phyloP scores from a whole-genome alignment of 2,888 invertebrate species.

The Acrobasis consociella region DNA sequence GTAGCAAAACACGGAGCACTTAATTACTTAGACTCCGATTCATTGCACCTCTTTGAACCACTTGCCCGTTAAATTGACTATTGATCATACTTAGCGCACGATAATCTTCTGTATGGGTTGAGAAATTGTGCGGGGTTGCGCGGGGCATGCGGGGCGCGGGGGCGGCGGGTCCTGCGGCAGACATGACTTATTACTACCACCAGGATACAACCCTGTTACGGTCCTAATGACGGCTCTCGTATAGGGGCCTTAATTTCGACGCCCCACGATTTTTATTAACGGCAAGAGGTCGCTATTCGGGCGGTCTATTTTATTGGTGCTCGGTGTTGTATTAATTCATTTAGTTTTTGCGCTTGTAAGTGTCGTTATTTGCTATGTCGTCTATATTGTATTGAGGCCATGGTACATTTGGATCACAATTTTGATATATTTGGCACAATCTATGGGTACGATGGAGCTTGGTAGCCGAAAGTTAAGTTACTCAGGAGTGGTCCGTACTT shows the following conservation, averaged over 20 bases:
- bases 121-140: slow-evolving; percentile 62
- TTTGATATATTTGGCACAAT: too few relatives aligned
- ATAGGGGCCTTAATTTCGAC: slow-evolving; percentile 78
- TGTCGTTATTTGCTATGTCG: slow-evolving; percentile 30
- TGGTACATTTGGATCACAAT: background rate
- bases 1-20: background rate
- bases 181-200: slow-evolving; percentile 81
- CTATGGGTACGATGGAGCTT: too few relatives aligned
- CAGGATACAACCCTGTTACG: slow-evolving; percentile 81
- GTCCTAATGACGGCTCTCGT: slow-evolving; percentile 78
- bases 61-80: slow-evolving; percentile 74
- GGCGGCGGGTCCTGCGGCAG: slow-evolving; percentile 69
- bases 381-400: background rate
- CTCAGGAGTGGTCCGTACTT: too few relatives aligned
- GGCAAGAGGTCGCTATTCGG: slow-evolving; percentile 72
- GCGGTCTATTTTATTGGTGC: slow-evolving; percentile 56
- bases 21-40: slow-evolving; percentile 55
- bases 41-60: slow-evolving; percentile 61
- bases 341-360: slow-evolving; percentile 42
- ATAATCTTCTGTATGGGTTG: slow-evolving; percentile 66
- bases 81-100: slow-evolving; percentile 75
- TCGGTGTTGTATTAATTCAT: slow-evolving; percentile 37
- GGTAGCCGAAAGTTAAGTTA: too few relatives aligned
- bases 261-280: slow-evolving; percentile 80
- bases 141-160: slow-evolving; percentile 41